Base-by-base conservation (phyloP, 1,140 invertebrate genomes). In the Aphaenogaster floridana region DNA sequence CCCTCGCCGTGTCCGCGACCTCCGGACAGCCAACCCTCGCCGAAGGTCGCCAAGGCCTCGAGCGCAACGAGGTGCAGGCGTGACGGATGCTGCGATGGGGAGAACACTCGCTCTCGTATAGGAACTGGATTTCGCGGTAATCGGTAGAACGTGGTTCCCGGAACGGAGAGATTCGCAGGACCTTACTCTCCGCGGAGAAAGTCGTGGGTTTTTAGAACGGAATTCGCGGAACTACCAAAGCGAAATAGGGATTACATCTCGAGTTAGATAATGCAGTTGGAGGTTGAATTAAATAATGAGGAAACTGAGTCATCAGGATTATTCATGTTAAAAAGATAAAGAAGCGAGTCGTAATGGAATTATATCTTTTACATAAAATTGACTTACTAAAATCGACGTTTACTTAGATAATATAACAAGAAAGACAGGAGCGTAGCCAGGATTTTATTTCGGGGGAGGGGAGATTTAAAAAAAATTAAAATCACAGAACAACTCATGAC, bases 31-130 rank as follows among this genome's bases (percentile, higher is more conserved):
- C 59, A 61, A 88, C 76, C 50, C 69, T 61, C 57, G 42, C 42
- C 54, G 80, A 84, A 84, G 69, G 69, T 84, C 80, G 80, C 69
- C 64, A 42, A 81, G 64, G 45, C 28, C 54, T 61, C 28, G 7
- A 61, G 42, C 66, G 72, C 71, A 68, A 76, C 45, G 61, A 50
- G 76, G 50, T 83, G 28, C 50, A 45, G 72, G 72, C 66, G 45
- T 54, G 48, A 42, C 81, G 61, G 69, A 72, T 77, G 69, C 66
- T 85, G 59, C 54, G 50, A 48, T 21, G 36, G 28, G 21, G 45
- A n/a, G 54, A 34, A 4, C 17, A 21, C 15, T 28, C 3, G 42
- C 28, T 54, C n/a, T 71, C 63, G 45, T 57, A 59, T 57, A 59
- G 54, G 28, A 48, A 61, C n/a, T 45, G 34, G 17, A 63, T 13